A percentile compares a stretch with the other conserved stretches of the same genome.
Evolutionary conservation across 2,113 vertebrate genomes (phyloP).

Genomic region (Microtus oregoni): DNA sequence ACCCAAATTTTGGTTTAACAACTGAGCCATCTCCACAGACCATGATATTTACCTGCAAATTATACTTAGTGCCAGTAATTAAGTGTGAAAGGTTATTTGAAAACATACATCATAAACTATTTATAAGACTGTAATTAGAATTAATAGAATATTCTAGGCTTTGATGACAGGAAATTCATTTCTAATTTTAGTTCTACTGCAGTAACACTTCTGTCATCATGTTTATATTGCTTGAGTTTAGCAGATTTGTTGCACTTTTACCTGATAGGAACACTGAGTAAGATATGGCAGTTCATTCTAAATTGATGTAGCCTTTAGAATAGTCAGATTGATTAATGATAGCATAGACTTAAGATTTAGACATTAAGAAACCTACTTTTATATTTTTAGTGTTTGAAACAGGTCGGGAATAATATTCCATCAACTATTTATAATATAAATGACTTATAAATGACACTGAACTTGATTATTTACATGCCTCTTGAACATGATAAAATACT

Average conservation of each 20-base stretch:
- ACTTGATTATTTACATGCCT: constrained; percentile 67
- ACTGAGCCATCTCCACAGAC: not conserved
- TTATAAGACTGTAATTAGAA: constrained; percentile 6
- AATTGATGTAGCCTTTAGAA: constrained; percentile 63
- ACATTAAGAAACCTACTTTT: constrained; percentile 54
- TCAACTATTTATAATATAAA: constrained; percentile 46
- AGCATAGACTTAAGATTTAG: constrained; percentile 53
- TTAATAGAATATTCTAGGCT: constrained; percentile 29
- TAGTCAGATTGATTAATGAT: constrained; percentile 63
- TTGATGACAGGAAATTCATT: not conserved
- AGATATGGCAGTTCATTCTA: constrained; percentile 55
- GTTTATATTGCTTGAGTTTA: not conserved
- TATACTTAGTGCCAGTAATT: not conserved
- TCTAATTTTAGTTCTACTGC: not conserved
- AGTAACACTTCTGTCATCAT: not conserved
- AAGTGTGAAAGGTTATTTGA: not conserved
- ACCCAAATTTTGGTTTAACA: not conserved
- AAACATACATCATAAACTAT: not conserved
- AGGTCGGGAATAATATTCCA: constrained; percentile 61
- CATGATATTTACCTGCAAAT: not conserved
- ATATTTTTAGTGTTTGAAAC: constrained; percentile 41
- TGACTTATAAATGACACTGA: constrained; percentile 70
- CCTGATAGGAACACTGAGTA: constrained; percentile 23
- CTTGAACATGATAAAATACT: constrained; percentile 62
- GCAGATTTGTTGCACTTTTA: not conserved